Percentiles rank a stretch among this genome's conserved stretches.
Evolutionary conservation across 2,888 invertebrate species (phyloP).

Genomic region (Ormyrus labotus): DNA sequence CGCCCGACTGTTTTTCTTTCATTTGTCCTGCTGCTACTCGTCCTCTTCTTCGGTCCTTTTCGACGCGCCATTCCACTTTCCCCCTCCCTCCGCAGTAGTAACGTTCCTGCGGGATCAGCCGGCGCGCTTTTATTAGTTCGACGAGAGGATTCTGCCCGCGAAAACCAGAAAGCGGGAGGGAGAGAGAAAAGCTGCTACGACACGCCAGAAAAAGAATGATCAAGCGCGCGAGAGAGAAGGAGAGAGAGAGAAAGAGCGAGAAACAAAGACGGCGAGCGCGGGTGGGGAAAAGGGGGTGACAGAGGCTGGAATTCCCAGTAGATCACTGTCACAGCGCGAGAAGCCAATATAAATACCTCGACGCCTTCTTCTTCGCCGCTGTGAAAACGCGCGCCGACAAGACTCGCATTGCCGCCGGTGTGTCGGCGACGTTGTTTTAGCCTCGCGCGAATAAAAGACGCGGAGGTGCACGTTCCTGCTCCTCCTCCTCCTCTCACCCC

Average conservation of each 20-base stretch:
- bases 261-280: neutral
- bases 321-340: slow-evolving; percentile 73
- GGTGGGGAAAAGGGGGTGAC: slow-evolving; percentile 54
- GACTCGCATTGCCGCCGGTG: neutral
- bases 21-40: slow-evolving; percentile 15
- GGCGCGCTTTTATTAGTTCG: slow-evolving; percentile 70
- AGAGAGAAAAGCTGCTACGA: neutral
- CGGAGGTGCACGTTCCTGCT: neutral
- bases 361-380: slow-evolving; percentile 21
- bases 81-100: neutral
- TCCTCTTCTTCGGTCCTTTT: neutral
- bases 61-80: neutral
- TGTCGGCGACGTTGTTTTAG: slow-evolving; percentile 7
- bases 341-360: slow-evolving; percentile 66
- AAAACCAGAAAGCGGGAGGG: neutral
- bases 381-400: neutral
- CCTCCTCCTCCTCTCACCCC: neutral
- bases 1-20: slow-evolving; percentile 56
- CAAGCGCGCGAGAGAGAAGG: neutral
- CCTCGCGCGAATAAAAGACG: slow-evolving; percentile 7
- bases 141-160: slow-evolving; percentile 33
- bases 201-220: slow-evolving; percentile 22
- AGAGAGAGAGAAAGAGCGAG: slow-evolving; percentile 25
- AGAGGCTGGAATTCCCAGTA: slow-evolving; percentile 60
- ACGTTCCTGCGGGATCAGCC: slow-evolving; percentile 25